Base-by-base conservation (phyloP, 53 echinoderm and acorn worm species). In the Holothuria scabra region DNA sequence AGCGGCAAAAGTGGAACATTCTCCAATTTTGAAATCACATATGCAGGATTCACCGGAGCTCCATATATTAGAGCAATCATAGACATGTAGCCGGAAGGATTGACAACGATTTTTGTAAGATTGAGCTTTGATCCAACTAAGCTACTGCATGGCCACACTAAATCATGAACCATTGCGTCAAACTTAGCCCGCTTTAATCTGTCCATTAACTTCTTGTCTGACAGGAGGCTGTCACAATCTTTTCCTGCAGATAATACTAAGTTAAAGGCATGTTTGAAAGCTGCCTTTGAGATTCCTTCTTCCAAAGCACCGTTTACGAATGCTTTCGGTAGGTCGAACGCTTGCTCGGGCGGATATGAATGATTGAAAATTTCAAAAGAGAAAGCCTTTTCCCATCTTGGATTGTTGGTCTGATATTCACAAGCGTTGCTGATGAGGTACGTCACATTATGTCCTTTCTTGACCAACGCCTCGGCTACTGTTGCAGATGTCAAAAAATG, bases 141-240 rank as follows among this genome's bases (percentile, higher is more conserved):
- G 11, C 86, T 65, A 74, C 84, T 84, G 48, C 93, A 93, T 28
- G 90, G 84, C 81, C 81, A 93, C 28, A 87, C 34, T 22, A 93
- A 12, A 52, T 93, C 93, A 22, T 81, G 58, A 46, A 93, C 79
- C 6, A 87, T 52, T 46, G 87, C 56, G 76, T 93, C 93, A 49
- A 93, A 93, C 10, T 81, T 38, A 34, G 88, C 74, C 5, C 79
- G 59, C 18, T 65, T 72, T 35, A 93, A 79, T 24, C 82, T 24
- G 5, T 74, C 59, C 79, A 90, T 49, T 60, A 93, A 71, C 35
- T 61, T 80, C 25, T 16, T 18, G 72, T 93, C 93, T 30, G 90
- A 78, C 20, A 93, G 82, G 5, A 84, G 74, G 20, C 80, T 80
- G 66, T 87, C 86, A 35, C 93, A 93, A 55, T 90, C 93, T 22